A percentile compares a stretch with the other conserved stretches of the same genome.
Conservation (phyloP, 2,888 invertebrate species). For the Priocnemis perturbator region DNA sequence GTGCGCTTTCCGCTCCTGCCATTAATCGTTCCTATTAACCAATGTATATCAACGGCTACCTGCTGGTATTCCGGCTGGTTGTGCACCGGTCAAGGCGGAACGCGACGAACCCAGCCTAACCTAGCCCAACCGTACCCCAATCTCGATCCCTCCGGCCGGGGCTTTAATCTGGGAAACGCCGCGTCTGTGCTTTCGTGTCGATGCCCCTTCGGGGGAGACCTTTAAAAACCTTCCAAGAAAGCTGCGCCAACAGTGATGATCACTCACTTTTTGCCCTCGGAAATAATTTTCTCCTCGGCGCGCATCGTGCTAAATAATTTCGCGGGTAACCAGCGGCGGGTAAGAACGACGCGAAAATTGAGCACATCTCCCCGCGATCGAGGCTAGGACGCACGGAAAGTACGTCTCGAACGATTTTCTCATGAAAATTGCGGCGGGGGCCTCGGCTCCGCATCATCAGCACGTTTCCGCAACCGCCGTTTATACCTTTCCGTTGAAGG, state of each 20-base stretch:
- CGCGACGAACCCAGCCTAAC: conserved; percentile 1
- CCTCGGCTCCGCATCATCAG: too few species aligned
- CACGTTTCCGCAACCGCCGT: too few species aligned
- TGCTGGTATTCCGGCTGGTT: too few species aligned
- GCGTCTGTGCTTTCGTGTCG: conserved; percentile 11
- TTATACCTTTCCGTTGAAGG: neutral
- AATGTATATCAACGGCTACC: too few species aligned
- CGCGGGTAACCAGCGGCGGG: too few species aligned
- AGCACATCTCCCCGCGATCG: conserved; percentile 21
- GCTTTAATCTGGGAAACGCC: conserved; percentile 24
- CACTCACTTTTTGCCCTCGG: neutral
- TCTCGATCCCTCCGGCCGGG: conserved; percentile 2
- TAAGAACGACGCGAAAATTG: too few species aligned
- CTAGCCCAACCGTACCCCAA: conserved; percentile 7
- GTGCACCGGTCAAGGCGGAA: too few species aligned
- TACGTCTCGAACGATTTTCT: neutral
- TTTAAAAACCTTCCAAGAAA: conserved; percentile 35
- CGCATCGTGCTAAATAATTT: too few species aligned
- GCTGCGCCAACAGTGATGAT: neutral
- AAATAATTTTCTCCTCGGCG: too few species aligned
- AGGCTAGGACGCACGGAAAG: neutral
- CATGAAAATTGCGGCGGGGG: too few species aligned
- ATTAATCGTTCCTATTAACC: neutral
- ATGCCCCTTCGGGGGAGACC: conserved; percentile 23
- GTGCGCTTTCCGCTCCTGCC: conserved; percentile 1